Evolutionary conservation across 2,888 invertebrate species (phyloP), one percentile per base, ranked within the genome.

Genomic region (Eupithecia inturbata): DNA sequence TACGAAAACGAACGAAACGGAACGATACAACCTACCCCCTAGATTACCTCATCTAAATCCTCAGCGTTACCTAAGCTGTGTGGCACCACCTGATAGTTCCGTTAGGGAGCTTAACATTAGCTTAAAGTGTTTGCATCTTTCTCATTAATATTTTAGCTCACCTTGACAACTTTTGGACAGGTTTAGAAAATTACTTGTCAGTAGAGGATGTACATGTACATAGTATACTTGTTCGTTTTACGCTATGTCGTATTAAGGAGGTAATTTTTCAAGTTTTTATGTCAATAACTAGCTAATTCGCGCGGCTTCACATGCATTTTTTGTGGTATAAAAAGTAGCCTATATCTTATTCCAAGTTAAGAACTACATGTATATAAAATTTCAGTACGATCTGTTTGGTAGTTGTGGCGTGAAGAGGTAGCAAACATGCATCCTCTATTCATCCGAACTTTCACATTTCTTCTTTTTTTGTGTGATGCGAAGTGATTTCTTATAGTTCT

Each of bases 41-140:
- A n/a, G n/a, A n/a, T n/a, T 19, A 67, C 22, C 53, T 36, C 53
- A 62, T 45, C 14, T 60, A 26, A 71, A 72, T 72, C 68, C 64
- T 64, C 67, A 45, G 10, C 19, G 60, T 33, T 57, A 71, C 73
- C 77, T 79, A 76, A 79, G 73, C 77, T 70, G 71, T 53, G 72
- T 79, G 78, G 72, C 70, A 60, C 72, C 72, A 68, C 76, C 66
- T 75, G 79, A 79, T 81, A 79, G 80, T 78, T 81, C 66, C 36
- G 71, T 75, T 73, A 73, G 72, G 22, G 12, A 64, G 75, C 66
- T 67, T 70, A 62, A 74, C 73, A 79, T 80, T 80, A 77, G 74
- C 77, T 71, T 70, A 75, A 72, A 72, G 53, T 70, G 57, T 68
- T 69, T 71, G 67, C 73, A 68, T 68, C 62, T 66, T 76, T 76